Evolutionary conservation across 2,113 vertebrate genomes (phyloP).

Genomic region (Excalfactoria chinensis): DNA sequence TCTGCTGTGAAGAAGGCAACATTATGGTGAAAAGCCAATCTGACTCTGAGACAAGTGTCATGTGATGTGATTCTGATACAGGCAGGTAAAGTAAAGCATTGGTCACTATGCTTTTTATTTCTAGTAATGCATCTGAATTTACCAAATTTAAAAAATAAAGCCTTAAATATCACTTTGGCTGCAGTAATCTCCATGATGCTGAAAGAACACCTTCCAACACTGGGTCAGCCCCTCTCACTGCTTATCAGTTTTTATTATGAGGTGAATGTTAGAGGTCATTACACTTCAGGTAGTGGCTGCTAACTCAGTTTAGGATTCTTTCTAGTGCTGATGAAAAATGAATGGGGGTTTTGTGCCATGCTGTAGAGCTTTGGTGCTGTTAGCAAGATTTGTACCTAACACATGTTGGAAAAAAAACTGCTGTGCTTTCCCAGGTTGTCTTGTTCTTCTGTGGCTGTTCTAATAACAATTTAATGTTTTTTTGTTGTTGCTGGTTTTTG

Average conservation of each 20-base stretch:
- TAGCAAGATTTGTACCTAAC: not conserved
- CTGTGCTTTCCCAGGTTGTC: not conserved
- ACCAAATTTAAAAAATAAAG: accelerated
- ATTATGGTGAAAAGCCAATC: not conserved
- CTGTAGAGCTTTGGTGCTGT: not conserved
- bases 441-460: not conserved
- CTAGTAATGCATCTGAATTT: not conserved
- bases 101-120: not conserved
- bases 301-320: not conserved
- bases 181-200: not conserved
- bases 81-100: accelerated
- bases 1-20: not conserved
- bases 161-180: not conserved
- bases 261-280: not conserved
- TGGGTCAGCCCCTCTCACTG: not conserved
- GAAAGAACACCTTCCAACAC: not conserved
- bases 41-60: not conserved
- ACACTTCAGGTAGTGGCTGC: not conserved
- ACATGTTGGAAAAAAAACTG: not conserved
- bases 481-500: not conserved
- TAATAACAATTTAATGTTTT: not conserved
- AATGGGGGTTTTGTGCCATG: not conserved
- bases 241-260: not conserved
- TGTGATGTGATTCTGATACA: not conserved
- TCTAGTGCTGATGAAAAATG: not conserved